These are phyloP conservation scores for Chloebia gouldiae DNA, from an alignment of 2,113 vertebrate genomes.

Conservation along the genomic window DNA sequence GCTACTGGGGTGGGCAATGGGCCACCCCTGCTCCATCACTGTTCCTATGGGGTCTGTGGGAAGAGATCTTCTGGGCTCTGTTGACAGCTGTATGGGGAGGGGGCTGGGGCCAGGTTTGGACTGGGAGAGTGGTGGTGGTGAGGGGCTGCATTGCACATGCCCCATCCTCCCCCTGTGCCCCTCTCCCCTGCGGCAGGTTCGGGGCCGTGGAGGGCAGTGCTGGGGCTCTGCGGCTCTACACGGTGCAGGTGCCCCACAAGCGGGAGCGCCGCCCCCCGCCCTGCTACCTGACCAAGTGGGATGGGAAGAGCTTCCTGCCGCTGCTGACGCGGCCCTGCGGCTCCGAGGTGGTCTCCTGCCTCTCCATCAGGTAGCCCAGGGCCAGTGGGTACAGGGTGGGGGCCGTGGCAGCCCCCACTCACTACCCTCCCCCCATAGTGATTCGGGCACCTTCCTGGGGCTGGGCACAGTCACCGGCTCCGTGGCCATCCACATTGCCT, in stretches of 20 bases:
- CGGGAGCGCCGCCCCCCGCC: slow-evolving; percentile 85
- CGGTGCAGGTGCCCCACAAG: slow-evolving; percentile 94
- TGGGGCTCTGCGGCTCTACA: slow-evolving; percentile 84
- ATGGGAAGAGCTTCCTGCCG: slow-evolving; percentile 85
- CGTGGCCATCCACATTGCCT: slow-evolving; percentile 91
- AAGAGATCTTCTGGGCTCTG: neutral
- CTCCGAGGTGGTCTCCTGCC: slow-evolving; percentile 86
- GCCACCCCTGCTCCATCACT: too few relatives aligned
- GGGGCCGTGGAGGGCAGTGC: slow-evolving; percentile 85
- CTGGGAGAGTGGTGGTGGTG: neutral
- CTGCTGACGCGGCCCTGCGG: slow-evolving; percentile 90
- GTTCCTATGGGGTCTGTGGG: neutral
- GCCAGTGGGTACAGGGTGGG: accelerated
- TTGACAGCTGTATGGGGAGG: accelerated
- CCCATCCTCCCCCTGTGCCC: accelerated
- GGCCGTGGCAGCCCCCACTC: accelerated
- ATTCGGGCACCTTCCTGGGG: slow-evolving; percentile 92
- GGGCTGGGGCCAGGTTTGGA: neutral
- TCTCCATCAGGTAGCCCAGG: slow-evolving; percentile 81
- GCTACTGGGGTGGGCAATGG: too few relatives aligned
- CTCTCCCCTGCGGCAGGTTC: slow-evolving; percentile 70
- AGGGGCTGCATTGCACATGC: accelerated
- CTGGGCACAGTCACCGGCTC: slow-evolving; percentile 94
- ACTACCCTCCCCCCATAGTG: slow-evolving; percentile 64
- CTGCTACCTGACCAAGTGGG: slow-evolving; percentile 97